Evolutionary conservation across 2,888 invertebrate species (phyloP), one percentile per base, ranked within the genome.

Genomic region (Diarsia mendica): DNA sequence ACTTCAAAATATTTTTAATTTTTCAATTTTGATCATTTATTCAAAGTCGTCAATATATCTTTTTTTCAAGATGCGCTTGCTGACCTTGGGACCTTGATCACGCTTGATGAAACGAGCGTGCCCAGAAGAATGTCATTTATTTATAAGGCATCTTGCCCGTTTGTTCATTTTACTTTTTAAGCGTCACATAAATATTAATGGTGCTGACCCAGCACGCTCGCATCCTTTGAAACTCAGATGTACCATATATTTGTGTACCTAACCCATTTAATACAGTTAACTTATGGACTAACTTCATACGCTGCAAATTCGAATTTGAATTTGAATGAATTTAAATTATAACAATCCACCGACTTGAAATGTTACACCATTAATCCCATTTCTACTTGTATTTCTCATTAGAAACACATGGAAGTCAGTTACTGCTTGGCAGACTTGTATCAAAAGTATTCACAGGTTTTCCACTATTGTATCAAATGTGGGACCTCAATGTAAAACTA

Each of bases 151-250:
- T 44, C 18, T 48, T 48, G 46, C 6, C 18, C 11, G 51, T 79
- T 74, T 58, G 6, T 71, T 49, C 11, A 58, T 61, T 61, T 55
- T 68, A 68, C 23, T 71, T 64, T 66, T 79, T 72, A 67, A 75
- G 48, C 67, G 49, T 64, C 48, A 18, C 63, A 46, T 80, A 64
- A 75, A 80, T 75, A 80, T 80, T 72, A 60, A 79, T 84, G 66
- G 33, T 67, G 67, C 28, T 61, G 71, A 79, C 49, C 80, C 67
- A 79, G 68, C 61, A 71, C 58, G 71, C 55, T 64, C 67, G 65
- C 51, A 74, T 79, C 61, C 55, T 79, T 78, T 61, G 23, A 70
- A 51, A 82, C 75, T 53, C 11, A 58, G 46, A 28, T 48, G 23
- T 55, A 61, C 67, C 20, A 6, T 51, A 55, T 15, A 39, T n/a